Base-by-base conservation (phyloP, 2,797 vertebrate species). In the Phataginus tricuspis region DNA sequence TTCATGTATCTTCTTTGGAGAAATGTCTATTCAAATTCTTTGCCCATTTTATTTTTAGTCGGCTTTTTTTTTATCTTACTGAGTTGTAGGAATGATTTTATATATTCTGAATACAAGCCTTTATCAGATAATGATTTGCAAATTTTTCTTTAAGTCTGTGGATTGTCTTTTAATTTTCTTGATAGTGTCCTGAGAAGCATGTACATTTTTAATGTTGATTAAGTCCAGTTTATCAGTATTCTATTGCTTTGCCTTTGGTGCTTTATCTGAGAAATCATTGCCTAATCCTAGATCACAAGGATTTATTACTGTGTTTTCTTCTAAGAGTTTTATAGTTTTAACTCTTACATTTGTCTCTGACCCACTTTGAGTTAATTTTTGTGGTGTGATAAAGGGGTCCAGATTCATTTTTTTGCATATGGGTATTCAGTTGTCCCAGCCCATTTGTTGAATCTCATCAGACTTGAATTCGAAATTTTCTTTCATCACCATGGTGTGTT, bases 401-500 rank as follows among this genome's bases (percentile, higher is more conserved):
- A 88, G 37, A 63, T 78, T 79, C 5, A 19, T 85, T 45, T 79
- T 80, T 96, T 55, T 42, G 19, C 19, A 37, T 68, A n/a, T 87
- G 13, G 7, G 3, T 79, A 63, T 88, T 18, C 34, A 68, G 18
- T 90, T 55, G 53, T 85, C 53, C 57, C 23, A 86, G 42, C n/a
- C 23, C 45, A 29, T 64, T 85, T 95, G 71, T 86, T 95, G n/a
- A 85, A 71, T 92, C 7, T 39, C 51, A 49, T 55, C 49, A 96
- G 71, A 90, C 59, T 77, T 95, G 83, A 77, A 64, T 88, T 72
- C 72, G 69, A 93, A 92, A 74, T 57, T 72, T 59, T 71, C 19
- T 66, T 80, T 86, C 31, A 29, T 34, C 31, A 16, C 66, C 29
- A 63, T 69, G 42, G 34, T 45, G 8, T 85, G 13, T 92, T 72